A percentile compares a stretch with the other conserved stretches of the same genome.
phyloP scores from a whole-genome alignment of 2,113 vertebrate genomes.

The Nothocercus nigrocapillus region DNA sequence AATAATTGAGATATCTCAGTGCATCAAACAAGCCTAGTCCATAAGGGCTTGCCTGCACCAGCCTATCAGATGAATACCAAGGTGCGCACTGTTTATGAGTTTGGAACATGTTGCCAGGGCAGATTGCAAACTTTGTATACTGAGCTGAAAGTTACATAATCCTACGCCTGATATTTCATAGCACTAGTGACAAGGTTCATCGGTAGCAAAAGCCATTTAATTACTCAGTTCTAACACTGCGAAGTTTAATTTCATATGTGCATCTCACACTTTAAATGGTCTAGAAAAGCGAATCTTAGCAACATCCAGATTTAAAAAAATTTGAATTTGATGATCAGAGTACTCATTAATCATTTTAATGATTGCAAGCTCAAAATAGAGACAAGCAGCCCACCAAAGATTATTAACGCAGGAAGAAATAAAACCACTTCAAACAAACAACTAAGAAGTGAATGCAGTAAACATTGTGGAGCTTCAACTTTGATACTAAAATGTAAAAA shows the following conservation, averaged over 20 bases:
- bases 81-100: background rate
- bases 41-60: background rate
- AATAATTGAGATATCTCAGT: background rate
- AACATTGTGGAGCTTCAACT: background rate
- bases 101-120: background rate
- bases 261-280: background rate
- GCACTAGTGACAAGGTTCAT: background rate
- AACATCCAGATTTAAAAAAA: background rate
- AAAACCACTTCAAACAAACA: background rate
- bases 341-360: background rate
- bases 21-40: background rate
- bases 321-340: background rate
- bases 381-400: background rate
- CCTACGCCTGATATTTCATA: background rate
- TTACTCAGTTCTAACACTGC: background rate
- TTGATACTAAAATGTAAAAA: background rate
- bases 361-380: background rate
- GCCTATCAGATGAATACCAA: background rate
- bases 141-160: background rate
- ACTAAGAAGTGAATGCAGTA: background rate
- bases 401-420: background rate
- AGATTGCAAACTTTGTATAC: background rate
- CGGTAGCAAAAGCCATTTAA: conserved; percentile 29
- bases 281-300: background rate
- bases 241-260: background rate